Evolutionary conservation across 2,888 invertebrate genomes (phyloP).

Genomic region (Helicoverpa assulta): DNA sequence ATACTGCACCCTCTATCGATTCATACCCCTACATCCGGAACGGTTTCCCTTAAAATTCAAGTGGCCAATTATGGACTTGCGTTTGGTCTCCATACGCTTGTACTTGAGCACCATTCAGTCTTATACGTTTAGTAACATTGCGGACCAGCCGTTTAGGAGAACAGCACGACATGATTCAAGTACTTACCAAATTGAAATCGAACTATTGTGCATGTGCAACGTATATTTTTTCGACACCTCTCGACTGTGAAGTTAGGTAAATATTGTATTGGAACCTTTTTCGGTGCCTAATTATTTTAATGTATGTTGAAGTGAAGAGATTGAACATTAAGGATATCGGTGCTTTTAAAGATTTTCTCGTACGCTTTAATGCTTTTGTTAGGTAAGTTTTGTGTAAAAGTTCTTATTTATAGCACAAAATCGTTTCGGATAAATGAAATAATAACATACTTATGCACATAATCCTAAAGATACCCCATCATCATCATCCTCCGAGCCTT

Average conservation of each 20-base stretch:
- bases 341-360: no score
- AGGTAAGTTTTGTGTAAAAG: no score
- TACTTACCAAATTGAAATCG: conserved; percentile 45
- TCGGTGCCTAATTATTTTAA: conserved; percentile 45
- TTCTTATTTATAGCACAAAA: no score
- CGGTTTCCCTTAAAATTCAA: conserved; percentile 85
- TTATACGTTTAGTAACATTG: conserved; percentile 83
- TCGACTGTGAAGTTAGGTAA: conserved; percentile 19
- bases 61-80: conserved; percentile 85
- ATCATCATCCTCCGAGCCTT: no score
- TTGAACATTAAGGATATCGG: not conserved
- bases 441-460: no score
- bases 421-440: no score
- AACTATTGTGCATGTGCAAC: conserved; percentile 53
- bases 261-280: conserved; percentile 7
- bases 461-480: no score
- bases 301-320: conserved; percentile 20
- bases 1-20: conserved; percentile 51
- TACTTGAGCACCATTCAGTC: conserved; percentile 54
- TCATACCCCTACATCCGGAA: conserved; percentile 74
- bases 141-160: conserved; percentile 67
- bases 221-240: conserved; percentile 42
- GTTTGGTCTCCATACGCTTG: conserved; percentile 73
- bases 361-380: no score
- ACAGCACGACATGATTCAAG: conserved; percentile 66